Percentiles rank a stretch among this genome's conserved stretches.
phyloP scores from a whole-genome alignment of 2,113 vertebrate genomes.

The Pseudois nayaur region DNA sequence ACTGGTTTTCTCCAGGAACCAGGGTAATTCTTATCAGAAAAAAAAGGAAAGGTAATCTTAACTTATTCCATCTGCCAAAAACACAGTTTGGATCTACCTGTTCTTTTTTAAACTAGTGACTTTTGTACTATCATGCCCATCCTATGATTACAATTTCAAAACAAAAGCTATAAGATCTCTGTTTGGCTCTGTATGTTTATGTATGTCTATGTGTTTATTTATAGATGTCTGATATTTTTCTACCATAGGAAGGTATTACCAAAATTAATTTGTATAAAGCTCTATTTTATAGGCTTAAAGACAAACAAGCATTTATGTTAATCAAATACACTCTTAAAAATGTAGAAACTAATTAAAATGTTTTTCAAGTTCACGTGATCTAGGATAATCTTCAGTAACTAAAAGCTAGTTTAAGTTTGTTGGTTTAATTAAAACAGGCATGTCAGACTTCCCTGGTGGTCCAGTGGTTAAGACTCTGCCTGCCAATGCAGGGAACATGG shows the following conservation, averaged over 20 bases:
- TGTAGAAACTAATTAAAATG: neutral
- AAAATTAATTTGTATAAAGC: neutral
- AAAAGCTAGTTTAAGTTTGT: neutral
- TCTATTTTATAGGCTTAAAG: neutral
- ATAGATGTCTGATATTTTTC: neutral
- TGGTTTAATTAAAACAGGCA: neutral
- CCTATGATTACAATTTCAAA: neutral
- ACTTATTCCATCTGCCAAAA: neutral
- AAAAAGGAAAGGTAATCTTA: neutral
- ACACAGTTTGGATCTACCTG: neutral
- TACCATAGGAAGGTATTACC: neutral
- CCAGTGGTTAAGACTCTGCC: neutral
- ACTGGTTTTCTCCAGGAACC: neutral
- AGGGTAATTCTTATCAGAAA: neutral
- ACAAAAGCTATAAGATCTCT: neutral
- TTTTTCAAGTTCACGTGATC: neutral
- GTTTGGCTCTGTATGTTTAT: neutral
- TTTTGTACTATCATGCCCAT: neutral
- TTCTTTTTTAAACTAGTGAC: neutral
- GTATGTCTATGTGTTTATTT: neutral
- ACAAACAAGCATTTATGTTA: neutral
- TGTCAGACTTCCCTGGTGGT: neutral
- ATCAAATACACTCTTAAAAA: neutral
- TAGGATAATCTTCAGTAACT: neutral
- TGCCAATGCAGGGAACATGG: neutral